These are phyloP conservation scores for Agrotis segetum DNA, from an alignment of 2,888 invertebrate species.

Conservation along the genomic window DNA sequence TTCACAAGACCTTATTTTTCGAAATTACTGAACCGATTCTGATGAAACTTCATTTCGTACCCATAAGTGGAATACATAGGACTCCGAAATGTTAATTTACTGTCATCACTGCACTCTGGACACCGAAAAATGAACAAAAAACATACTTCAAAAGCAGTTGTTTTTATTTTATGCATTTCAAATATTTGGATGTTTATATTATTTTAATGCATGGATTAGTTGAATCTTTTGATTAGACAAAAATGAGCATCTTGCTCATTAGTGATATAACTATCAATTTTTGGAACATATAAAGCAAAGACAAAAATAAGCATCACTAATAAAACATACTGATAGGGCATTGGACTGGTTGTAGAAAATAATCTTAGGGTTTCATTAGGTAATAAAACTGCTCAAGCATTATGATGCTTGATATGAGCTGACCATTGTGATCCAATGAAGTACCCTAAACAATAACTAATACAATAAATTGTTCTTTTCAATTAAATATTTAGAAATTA, in stretches of 20 bases:
- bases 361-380: background rate
- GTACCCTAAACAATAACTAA: slow-evolving; percentile 2
- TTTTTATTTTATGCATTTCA: slow-evolving; percentile 32
- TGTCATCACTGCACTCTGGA: background rate
- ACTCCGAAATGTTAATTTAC: background rate
- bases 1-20: no score
- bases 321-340: background rate
- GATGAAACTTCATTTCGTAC: no score
- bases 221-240: slow-evolving; percentile 1
- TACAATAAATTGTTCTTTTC: slow-evolving; percentile 20
- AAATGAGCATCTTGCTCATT: background rate
- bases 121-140: background rate
- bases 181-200: slow-evolving; percentile 20
- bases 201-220: slow-evolving; percentile 7
- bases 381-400: background rate
- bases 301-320: slow-evolving; percentile 15
- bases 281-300: slow-evolving; percentile 2
- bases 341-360: background rate
- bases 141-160: slow-evolving; percentile 24
- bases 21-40: no score
- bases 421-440: slow-evolving; percentile 18
- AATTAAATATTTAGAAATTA: slow-evolving; percentile 5
- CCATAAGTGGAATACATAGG: background rate
- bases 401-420: background rate
- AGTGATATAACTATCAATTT: background rate